These are phyloP conservation scores for Cotesia typhae DNA, from an alignment of 1,140 invertebrate species.

Conservation along the genomic window DNA sequence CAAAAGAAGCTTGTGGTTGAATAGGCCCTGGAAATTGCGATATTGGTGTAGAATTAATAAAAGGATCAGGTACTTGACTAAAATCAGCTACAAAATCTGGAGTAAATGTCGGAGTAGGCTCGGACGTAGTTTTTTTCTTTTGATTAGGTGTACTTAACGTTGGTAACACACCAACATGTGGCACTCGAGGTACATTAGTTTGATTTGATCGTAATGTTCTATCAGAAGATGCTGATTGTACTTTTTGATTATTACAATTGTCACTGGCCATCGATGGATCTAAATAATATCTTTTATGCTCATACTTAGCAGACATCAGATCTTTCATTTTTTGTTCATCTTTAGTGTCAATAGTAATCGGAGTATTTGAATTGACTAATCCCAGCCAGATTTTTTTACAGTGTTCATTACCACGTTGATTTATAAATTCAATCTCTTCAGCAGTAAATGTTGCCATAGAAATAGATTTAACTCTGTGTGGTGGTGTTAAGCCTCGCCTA, in stretches of 20 bases:
- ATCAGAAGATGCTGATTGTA: slow-evolving; percentile 44
- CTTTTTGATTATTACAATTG: slow-evolving; percentile 52
- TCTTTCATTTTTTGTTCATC: slow-evolving; percentile 91
- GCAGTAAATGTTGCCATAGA: slow-evolving; percentile 97
- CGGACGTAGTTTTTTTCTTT: slow-evolving; percentile 42
- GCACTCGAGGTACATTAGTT: slow-evolving; percentile 53
- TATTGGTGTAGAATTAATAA: slow-evolving; percentile 46
- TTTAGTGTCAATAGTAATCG: slow-evolving; percentile 69
- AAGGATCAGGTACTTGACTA: slow-evolving; percentile 66
- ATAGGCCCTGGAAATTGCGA: slow-evolving; percentile 51
- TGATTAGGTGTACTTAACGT: slow-evolving; percentile 43
- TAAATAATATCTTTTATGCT: slow-evolving; percentile 83
- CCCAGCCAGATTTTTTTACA: slow-evolving; percentile 92
- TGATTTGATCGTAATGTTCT: slow-evolving; percentile 41
- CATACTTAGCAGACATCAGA: slow-evolving; percentile 93
- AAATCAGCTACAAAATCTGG: slow-evolving; percentile 74
- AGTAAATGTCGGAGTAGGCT: slow-evolving; percentile 56
- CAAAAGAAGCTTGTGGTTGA: slow-evolving; percentile 68
- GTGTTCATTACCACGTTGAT: slow-evolving; percentile 91
- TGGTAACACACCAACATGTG: slow-evolving; percentile 46
- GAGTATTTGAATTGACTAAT: slow-evolving; percentile 72
- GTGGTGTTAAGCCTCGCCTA: slow-evolving; percentile 95
- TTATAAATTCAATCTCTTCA: slow-evolving; percentile 94
- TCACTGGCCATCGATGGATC: slow-evolving; percentile 70
- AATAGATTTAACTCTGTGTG: slow-evolving; percentile 97